Conservation (phyloP, 2,113 vertebrate species). For the Plecotus auritus region DNA sequence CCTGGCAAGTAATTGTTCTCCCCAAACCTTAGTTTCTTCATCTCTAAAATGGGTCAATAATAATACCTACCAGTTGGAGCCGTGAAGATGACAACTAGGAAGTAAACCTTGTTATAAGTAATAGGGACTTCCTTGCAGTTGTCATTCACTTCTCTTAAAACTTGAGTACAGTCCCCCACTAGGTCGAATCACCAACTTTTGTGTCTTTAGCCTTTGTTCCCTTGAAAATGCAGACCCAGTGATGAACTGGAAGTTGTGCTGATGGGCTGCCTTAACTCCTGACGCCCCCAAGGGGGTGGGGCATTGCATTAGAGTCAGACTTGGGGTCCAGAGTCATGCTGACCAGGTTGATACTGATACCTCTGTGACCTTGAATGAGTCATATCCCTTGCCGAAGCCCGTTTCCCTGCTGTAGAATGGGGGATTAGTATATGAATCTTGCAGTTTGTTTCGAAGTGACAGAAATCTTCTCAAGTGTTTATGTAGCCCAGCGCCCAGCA, state of each 20-base stretch:
- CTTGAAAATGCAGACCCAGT: background rate
- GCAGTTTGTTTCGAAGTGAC: background rate
- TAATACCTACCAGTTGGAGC: background rate
- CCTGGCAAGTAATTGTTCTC: background rate
- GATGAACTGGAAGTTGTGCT: background rate
- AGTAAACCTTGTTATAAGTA: too few relatives aligned
- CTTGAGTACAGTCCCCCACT: background rate
- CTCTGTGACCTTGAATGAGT: background rate
- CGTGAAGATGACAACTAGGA: background rate
- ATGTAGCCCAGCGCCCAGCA: accelerated
- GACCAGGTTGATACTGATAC: too few relatives aligned
- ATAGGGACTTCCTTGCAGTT: background rate
- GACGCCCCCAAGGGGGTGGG: background rate
- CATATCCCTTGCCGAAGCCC: background rate
- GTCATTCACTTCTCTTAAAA: background rate
- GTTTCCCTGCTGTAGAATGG: background rate
- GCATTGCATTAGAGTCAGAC: background rate
- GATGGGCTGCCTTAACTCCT: background rate
- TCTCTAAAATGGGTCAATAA: background rate
- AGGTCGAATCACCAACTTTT: accelerated
- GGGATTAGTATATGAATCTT: background rate
- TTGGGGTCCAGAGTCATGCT: background rate
- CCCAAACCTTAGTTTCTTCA: background rate
- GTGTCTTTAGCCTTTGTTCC: background rate
- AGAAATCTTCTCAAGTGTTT: background rate